Evolutionary conservation across 2,797 vertebrate genomes (phyloP), one percentile per base, ranked within the genome.

Genomic region (Lepilemur septentrionalis): DNA sequence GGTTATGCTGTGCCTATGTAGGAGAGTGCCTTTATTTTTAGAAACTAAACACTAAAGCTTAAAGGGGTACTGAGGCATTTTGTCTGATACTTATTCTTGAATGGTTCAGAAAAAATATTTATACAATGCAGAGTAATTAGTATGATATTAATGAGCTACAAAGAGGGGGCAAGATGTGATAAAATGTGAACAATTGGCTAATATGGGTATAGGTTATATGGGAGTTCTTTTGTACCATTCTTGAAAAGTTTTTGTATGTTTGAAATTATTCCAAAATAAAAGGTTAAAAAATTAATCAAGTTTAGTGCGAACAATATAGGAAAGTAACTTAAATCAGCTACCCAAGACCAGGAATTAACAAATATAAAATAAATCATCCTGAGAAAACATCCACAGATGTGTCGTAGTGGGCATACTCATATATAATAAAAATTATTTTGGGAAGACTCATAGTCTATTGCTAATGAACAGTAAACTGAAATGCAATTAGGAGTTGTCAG

Each of bases 241-340:
- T 87, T 73, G 20, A 59, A 79, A 83, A 13, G 6, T 59, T 86
- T 83, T 92, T 69, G 23, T 85, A 55, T 70, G 15, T 93, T 84
- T 84, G 28, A 94, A 81, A 61, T 93, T 35, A 84, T 87, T 94
- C 92, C 35, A 70, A 72, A 94, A 76, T 81, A 81, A 89, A 84
- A 65, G 1, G 1, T 38, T 79, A 78, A 81, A 80, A 88, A 89
- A 43, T 79, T 57, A 80, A 80, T 79, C 18, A 87, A 48, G 52
- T 93, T 48, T 15, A 69, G 9, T 50, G 67, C 5, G 75, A 93
- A 73, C 18, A 69, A 35, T 11, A n/a, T 55, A 72, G 48, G 18
- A 95, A 90, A 38, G 43, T 46, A 94, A 75, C 8, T 89, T 79
- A 81, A 88, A 89, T 85, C n/a, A 75, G 57, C 63, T 61, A 84